Evolutionary conservation across 1,140 invertebrate species (phyloP).

Genomic region (Pseudomyrmex gracilis): DNA sequence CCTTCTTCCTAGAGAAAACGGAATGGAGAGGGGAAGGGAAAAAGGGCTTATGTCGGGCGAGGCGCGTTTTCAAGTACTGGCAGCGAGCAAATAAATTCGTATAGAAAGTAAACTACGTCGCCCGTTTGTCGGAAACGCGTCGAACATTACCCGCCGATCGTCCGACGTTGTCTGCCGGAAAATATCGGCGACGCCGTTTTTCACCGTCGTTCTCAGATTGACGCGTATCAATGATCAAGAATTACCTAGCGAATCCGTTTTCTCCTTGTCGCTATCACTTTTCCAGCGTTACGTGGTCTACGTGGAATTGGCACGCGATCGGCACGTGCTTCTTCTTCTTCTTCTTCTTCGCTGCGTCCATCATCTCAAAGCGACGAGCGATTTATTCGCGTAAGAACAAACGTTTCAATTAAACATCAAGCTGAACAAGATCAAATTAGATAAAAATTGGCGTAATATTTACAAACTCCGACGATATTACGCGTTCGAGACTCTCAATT

Average conservation of each 20-base stretch:
- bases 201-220: conserved; percentile 29
- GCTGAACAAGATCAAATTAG: no score
- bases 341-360: no score
- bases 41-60: background rate
- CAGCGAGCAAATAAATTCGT: conserved; percentile 19
- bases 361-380: no score
- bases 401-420: no score
- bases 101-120: conserved; percentile 22
- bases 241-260: conserved; percentile 1
- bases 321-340: no score
- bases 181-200: conserved; percentile 41
- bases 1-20: background rate
- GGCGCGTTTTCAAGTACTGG: conserved; percentile 15
- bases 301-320: no score
- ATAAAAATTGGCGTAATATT: no score
- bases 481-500: background rate
- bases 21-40: background rate
- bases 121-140: conserved; percentile 24
- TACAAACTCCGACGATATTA: no score
- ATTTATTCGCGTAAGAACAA: no score
- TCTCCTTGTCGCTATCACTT: background rate
- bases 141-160: conserved; percentile 35
- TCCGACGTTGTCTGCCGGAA: conserved; percentile 7
- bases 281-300: no score
- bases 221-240: conserved; percentile 25